Evolutionary conservation across 2,888 invertebrate species (phyloP).

Genomic region (Amblyjoppa proteus): DNA sequence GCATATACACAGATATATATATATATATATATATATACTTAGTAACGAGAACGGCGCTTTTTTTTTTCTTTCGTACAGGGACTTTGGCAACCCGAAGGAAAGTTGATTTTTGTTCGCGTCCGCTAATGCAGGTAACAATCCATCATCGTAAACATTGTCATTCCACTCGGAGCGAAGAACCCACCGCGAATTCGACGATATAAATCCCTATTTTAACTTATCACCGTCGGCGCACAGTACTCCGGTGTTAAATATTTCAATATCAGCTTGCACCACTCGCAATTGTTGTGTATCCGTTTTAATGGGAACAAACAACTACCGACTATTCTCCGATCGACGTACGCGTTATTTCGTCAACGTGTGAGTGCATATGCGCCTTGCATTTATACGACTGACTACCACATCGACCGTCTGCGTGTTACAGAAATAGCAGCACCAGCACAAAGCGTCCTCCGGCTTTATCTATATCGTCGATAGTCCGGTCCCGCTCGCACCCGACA

Average conservation of each 20-base stretch:
- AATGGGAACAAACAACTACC: constrained; percentile 11
- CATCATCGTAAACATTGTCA: constrained; percentile 81
- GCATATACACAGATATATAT: neutral
- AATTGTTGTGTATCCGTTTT: constrained; percentile 1
- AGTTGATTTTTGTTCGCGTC: constrained; percentile 10
- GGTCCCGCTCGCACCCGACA: neutral
- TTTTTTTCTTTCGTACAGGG: neutral
- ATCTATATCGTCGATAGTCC: neutral
- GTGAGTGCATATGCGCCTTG: neutral
- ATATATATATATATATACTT: neutral
- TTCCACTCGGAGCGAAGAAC: constrained; percentile 55
- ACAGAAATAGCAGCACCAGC: constrained; percentile 76
- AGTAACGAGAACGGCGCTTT: neutral
- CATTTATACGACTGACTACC: constrained; percentile 35
- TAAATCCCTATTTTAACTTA: neutral
- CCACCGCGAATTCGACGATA: constrained; percentile 2
- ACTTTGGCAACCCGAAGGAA: constrained; percentile 12
- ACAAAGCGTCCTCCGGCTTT: constrained; percentile 61
- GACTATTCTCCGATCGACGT: constrained; percentile 19
- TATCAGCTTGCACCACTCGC: neutral
- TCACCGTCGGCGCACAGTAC: constrained; percentile 19
- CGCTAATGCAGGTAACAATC: constrained; percentile 83
- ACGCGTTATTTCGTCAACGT: constrained; percentile 35
- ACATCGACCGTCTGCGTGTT: constrained; percentile 67
- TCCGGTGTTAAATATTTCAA: neutral